Evolutionary conservation across 2,797 vertebrate species (phyloP), one percentile per base, ranked within the genome.

Genomic region (Acanthornis magna): DNA sequence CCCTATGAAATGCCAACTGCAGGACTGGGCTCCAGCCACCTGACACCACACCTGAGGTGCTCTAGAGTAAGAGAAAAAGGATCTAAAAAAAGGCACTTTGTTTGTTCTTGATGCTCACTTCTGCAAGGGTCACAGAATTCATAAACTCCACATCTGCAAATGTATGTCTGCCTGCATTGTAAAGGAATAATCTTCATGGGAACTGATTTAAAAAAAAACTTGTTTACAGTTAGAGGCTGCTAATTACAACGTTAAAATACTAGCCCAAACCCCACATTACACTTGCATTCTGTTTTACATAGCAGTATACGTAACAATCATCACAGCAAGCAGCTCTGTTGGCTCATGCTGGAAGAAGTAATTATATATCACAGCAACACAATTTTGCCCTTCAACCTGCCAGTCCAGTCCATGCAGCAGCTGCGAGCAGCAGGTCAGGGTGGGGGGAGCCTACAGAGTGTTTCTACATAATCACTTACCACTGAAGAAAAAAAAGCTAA

Each of bases 161-260:
- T 42, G 66, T 32, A 75, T 3, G 42, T 14, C 75, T 58, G 21
- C 78, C 66, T 84, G 67, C 71, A 88, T 4, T 3, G 42, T 58
- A 76, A 81, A 88, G 72, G 70, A 86, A 80, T 73, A 93, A 88
- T 65, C 81, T 43, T 96, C 95, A 93, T 82, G 89, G 66, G 93
- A 91, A 91, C 80, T 0, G n/a, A 78, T 62, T 79, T 32, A 2
- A 63, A 89, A 92, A 80, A 78, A 74, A 79, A 57, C 94, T 93
- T 97, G 95, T 96, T 97, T 96, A 95, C 89, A 5, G 88, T 87
- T 94, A 87, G 68, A 95, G 83, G 67, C 51, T 90, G 86, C 85
- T 96, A 96, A 96, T 96, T 97, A 95, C 88, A 94, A 88, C 86
- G 95, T 95, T 95, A 95, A 93, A 93, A 96, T 93, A 87, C 77